Evolutionary conservation across 2,888 invertebrate genomes (phyloP).

Genomic region (Epistrophella euchroma): DNA sequence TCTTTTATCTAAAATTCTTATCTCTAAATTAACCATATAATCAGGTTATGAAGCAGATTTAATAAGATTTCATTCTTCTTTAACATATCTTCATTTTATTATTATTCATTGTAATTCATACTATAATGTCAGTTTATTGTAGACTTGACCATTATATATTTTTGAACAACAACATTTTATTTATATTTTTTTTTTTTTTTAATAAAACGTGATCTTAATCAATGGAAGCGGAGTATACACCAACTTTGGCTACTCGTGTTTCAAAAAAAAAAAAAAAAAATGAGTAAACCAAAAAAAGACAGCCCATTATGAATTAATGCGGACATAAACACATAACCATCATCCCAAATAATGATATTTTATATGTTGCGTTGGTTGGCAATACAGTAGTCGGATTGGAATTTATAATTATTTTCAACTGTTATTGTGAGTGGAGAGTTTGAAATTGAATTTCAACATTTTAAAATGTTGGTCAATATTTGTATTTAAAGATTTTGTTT

Average conservation of each 20-base stretch:
- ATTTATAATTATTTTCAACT: slow-evolving; percentile 67
- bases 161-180: too few relatives aligned
- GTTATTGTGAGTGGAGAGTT: slow-evolving; percentile 71
- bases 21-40: too few relatives aligned
- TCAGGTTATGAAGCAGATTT: too few relatives aligned
- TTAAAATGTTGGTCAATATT: slow-evolving; percentile 75
- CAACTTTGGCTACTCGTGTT: slow-evolving; percentile 61
- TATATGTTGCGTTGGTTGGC: not conserved
- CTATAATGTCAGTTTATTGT: too few relatives aligned
- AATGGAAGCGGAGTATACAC: slow-evolving; percentile 2
- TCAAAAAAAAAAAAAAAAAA: slow-evolving; percentile 22
- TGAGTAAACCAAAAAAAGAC: slow-evolving; percentile 41
- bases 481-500: slow-evolving; percentile 41
- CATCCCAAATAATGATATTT: not conserved
- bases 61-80: too few relatives aligned
- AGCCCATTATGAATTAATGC: slow-evolving; percentile 59
- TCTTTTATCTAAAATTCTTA: too few relatives aligned
- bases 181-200: too few relatives aligned
- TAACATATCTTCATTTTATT: too few relatives aligned
- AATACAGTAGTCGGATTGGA: slow-evolving; percentile 57
- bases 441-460: slow-evolving; percentile 71
- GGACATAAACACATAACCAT: slow-evolving; percentile 39
- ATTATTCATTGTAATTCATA: too few relatives aligned
- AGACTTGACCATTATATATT: too few relatives aligned
- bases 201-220: not conserved